Evolutionary conservation across 2,113 vertebrate genomes (phyloP).

Genomic region (Neolamprologus modestus): DNA sequence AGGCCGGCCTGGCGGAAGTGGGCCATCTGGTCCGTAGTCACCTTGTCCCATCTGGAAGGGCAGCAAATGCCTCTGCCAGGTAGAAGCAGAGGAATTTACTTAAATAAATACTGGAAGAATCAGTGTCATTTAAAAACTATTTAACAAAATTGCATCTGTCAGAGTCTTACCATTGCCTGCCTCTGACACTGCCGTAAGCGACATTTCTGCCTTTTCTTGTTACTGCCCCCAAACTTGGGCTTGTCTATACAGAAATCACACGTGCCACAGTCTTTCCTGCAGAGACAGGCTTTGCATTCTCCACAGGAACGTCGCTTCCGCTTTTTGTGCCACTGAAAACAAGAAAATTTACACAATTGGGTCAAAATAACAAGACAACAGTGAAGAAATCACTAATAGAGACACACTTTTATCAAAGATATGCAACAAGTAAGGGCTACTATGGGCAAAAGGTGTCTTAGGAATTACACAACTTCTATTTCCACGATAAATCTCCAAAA

Average conservation of each 20-base stretch:
- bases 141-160: neutral
- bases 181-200: conserved; percentile 82
- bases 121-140: neutral
- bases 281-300: conserved; percentile 78
- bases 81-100: neutral
- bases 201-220: conserved; percentile 87
- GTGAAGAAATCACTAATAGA: neutral
- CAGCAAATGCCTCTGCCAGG: conserved; percentile 70
- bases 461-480: neutral
- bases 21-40: conserved; percentile 24
- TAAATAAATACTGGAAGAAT: neutral
- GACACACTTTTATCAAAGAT: neutral
- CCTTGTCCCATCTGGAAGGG: conserved; percentile 58
- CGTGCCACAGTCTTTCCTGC: conserved; percentile 78
- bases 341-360: neutral
- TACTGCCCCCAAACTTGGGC: conserved; percentile 87
- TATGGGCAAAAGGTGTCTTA: neutral
- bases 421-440: fast-evolving
- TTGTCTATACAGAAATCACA: conserved; percentile 88
- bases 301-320: conserved; percentile 78
- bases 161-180: conserved; percentile 78
- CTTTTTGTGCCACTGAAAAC: conserved; percentile 59
- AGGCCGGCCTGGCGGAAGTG: conserved; percentile 28
- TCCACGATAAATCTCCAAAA: neutral
- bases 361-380: neutral